These are phyloP conservation scores for Psittacula derbiana DNA, from an alignment of 2,797 vertebrate species.

Conservation along the genomic window DNA sequence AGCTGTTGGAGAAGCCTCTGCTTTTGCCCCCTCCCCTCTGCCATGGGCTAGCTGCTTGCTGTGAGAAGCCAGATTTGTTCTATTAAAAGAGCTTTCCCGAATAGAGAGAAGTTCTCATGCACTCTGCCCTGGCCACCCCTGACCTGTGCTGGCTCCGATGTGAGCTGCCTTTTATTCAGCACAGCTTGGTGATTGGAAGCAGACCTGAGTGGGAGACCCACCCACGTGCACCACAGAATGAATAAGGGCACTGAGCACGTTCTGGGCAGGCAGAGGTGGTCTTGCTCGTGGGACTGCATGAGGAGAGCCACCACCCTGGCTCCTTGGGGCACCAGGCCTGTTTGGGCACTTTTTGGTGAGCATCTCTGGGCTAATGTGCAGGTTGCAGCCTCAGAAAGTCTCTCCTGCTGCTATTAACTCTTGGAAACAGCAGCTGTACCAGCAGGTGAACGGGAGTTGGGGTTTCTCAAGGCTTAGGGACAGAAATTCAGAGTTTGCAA, in stretches of 20 bases:
- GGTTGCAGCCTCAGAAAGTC: neutral
- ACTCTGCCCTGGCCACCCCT: constrained; percentile 44
- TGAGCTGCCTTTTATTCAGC: constrained; percentile 2
- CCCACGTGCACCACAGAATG: fast-evolving
- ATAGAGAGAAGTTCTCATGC: constrained; percentile 59
- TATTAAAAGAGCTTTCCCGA: constrained; percentile 53
- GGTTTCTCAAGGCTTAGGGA: neutral
- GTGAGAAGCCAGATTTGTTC: constrained; percentile 49
- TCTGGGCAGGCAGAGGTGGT: neutral
- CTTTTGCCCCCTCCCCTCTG: neutral
- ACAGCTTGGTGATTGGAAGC: neutral
- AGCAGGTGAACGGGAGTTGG: neutral
- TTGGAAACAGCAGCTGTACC: neutral
- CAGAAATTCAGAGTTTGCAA: neutral
- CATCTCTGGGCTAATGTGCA: neutral
- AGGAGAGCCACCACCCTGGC: neutral
- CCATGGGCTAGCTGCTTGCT: neutral
- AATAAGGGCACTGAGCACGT: fast-evolving
- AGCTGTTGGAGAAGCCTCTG: constrained; percentile 26
- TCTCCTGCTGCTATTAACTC: neutral
- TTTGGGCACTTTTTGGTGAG: fast-evolving
- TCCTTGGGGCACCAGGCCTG: fast-evolving
- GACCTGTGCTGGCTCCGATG: neutral
- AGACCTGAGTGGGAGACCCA: neutral
- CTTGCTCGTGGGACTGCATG: neutral